Conservation (phyloP, 2,888 invertebrate species). For the Melikaiella ostensackeni region DNA sequence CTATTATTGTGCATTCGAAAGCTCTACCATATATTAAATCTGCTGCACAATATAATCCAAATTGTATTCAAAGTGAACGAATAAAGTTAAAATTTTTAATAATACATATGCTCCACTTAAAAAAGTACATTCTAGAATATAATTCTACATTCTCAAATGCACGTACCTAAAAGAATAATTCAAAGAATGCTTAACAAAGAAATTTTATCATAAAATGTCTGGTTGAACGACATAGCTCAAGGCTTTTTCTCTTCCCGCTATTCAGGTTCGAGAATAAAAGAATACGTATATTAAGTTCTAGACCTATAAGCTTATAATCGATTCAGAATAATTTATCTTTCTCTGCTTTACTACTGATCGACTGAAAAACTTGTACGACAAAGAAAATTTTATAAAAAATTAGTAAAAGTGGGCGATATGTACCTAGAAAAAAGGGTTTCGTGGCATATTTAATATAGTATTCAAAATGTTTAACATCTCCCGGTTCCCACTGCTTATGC, state of each 20-base stretch:
- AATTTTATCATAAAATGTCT: slow-evolving; percentile 2
- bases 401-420: no score
- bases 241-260: neutral
- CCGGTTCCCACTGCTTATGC: no score
- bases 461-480: no score
- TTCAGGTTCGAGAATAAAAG: neutral
- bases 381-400: neutral
- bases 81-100: neutral
- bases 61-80: neutral
- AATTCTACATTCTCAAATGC: no score
- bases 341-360: neutral
- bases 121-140: no score
- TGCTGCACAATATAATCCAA: neutral
- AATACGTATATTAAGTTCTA: neutral
- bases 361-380: neutral
- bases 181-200: neutral
- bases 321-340: neutral
- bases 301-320: neutral
- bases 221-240: neutral
- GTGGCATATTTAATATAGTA: no score
- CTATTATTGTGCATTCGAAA: neutral
- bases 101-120: neutral
- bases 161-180: no score
- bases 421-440: no score
- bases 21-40: neutral